Conservation (phyloP, 2,797 vertebrate species). For the Urophycis tenuis region DNA sequence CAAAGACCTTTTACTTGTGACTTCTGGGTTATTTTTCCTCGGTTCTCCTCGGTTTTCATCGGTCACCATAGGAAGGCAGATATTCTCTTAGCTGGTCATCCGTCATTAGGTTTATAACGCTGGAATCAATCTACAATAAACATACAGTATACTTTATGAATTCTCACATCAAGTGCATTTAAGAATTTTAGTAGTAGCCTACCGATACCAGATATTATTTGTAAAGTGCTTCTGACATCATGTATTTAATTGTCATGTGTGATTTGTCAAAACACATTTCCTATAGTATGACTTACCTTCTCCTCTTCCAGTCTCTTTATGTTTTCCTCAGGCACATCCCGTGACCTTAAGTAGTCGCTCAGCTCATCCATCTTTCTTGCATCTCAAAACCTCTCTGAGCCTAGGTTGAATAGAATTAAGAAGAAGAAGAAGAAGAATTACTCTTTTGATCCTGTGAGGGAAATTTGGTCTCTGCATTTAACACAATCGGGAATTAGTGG, state of each 20-base stretch:
- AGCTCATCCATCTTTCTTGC: conserved; percentile 10
- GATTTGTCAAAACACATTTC: conserved; percentile 6
- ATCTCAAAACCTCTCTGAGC: not conserved
- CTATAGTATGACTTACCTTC: conserved; percentile 6
- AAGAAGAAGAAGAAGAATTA: too few relatives aligned
- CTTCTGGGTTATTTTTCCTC: conserved; percentile 13
- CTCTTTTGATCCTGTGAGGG: too few relatives aligned
- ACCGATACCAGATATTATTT: too few relatives aligned
- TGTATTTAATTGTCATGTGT: not conserved
- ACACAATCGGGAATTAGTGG: too few relatives aligned
- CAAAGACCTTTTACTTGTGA: not conserved
- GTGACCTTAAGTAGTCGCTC: not conserved
- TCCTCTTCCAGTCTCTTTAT: conserved; percentile 12
- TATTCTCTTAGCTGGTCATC: conserved; percentile 30
- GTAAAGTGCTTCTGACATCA: too few relatives aligned
- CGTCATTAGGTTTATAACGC: conserved; percentile 22
- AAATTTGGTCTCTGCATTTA: too few relatives aligned
- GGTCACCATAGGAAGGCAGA: conserved; percentile 24
- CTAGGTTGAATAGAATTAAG: conserved; percentile 7
- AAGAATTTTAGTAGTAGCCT: too few relatives aligned
- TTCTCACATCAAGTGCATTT: too few relatives aligned
- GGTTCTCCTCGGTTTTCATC: conserved; percentile 10
- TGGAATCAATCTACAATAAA: conserved; percentile 17
- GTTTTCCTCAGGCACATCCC: conserved; percentile 12
- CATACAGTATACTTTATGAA: too few relatives aligned